phyloP scores from a whole-genome alignment of 1,140 invertebrate genomes.

The Papilio helenus region DNA sequence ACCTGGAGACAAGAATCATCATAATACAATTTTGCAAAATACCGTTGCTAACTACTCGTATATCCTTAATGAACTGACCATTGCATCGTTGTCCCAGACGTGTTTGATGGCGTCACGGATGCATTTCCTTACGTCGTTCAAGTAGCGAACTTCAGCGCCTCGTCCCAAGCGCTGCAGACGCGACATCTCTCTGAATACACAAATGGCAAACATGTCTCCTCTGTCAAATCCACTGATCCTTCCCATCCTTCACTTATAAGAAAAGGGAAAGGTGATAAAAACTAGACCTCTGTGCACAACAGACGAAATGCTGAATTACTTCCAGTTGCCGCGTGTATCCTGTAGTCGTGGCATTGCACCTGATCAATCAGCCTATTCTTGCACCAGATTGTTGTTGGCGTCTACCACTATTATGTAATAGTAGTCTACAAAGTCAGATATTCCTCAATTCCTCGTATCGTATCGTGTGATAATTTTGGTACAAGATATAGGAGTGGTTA shows the following conservation, averaged over 20 bases:
- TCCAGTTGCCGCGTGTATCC: too few relatives aligned
- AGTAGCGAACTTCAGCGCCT: slow-evolving; percentile 13
- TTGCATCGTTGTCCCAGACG: background rate
- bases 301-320: too few relatives aligned
- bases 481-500: background rate
- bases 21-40: background rate
- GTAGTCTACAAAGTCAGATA: too few relatives aligned
- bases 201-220: background rate
- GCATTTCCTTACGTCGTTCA: slow-evolving; percentile 33
- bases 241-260: background rate
- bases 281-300: too few relatives aligned
- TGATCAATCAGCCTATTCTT: too few relatives aligned
- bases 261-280: too few relatives aligned
- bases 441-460: too few relatives aligned
- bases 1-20: background rate
- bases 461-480: background rate
- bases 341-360: too few relatives aligned
- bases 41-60: too few relatives aligned
- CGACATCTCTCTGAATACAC: slow-evolving; percentile 1
- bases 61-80: background rate
- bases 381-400: too few relatives aligned
- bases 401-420: too few relatives aligned
- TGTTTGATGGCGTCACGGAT: slow-evolving; percentile 29
- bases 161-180: slow-evolving; percentile 28
- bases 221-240: background rate